Conservation (phyloP, 2,113 vertebrate genomes). For the Sylvietta virens region DNA sequence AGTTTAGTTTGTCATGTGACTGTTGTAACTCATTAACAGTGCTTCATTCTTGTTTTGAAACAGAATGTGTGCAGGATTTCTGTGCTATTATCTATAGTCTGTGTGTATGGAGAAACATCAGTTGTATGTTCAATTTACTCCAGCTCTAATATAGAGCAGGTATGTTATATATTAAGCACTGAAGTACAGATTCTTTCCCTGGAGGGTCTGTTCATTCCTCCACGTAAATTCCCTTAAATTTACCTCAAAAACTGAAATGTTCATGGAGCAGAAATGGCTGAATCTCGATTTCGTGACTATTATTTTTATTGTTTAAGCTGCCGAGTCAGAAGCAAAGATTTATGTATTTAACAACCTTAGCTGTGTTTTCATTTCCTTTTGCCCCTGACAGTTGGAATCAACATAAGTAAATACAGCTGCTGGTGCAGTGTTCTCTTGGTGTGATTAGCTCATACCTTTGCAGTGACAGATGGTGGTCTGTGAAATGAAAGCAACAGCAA, state of each 20-base stretch:
- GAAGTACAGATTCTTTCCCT: neutral
- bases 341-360: conserved; percentile 44
- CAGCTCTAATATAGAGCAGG: neutral
- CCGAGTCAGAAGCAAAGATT: conserved; percentile 37
- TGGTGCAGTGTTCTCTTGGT: conserved; percentile 6
- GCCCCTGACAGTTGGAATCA: conserved; percentile 1
- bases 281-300: neutral
- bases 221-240: neutral
- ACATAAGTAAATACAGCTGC: neutral
- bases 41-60: neutral
- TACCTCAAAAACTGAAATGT: neutral
- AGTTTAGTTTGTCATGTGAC: neutral
- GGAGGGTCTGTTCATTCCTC: neutral
- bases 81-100: neutral
- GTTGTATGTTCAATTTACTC: neutral
- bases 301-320: conserved; percentile 1
- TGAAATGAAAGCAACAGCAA: conserved; percentile 46
- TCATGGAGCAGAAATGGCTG: neutral
- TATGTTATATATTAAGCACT: neutral
- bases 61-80: neutral
- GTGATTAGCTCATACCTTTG: conserved; percentile 8
- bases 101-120: neutral
- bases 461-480: conserved; percentile 31
- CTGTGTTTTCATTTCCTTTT: conserved; percentile 19
- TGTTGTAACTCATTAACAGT: neutral